Evolutionary conservation across 2,113 vertebrate species (phyloP).

Genomic region (Bos taurus): ARS-UCD2.0 NC_037330.1:62923501-62924000

Average conservation of each 20-base stretch:
- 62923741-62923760: slow-evolving; percentile 12
- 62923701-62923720: not conserved
- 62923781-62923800: slow-evolving; percentile 4
- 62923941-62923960: not conserved
- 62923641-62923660: not conserved
- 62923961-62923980: not conserved
- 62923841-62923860: slow-evolving; percentile 40
- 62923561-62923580: too few relatives aligned
- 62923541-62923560: too few relatives aligned
- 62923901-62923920: slow-evolving; percentile 51
- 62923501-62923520: too few relatives aligned
- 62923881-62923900: slow-evolving; percentile 32
- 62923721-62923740: slow-evolving; percentile 32
- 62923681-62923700: slow-evolving; percentile 15
- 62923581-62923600: too few relatives aligned
- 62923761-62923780: slow-evolving; percentile 43
- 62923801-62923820: slow-evolving; percentile 38
- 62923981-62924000: slow-evolving; percentile 15
- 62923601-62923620: too few relatives aligned
- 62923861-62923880: slow-evolving; percentile 31
- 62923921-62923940: not conserved
- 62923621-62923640: too few relatives aligned
- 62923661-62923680: not conserved
- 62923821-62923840: slow-evolving; percentile 55
- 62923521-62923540: too few relatives aligned